Evolutionary conservation across 2,888 invertebrate species (phyloP), one percentile per base, ranked within the genome.

Genomic region (Brachylomia viminalis): DNA sequence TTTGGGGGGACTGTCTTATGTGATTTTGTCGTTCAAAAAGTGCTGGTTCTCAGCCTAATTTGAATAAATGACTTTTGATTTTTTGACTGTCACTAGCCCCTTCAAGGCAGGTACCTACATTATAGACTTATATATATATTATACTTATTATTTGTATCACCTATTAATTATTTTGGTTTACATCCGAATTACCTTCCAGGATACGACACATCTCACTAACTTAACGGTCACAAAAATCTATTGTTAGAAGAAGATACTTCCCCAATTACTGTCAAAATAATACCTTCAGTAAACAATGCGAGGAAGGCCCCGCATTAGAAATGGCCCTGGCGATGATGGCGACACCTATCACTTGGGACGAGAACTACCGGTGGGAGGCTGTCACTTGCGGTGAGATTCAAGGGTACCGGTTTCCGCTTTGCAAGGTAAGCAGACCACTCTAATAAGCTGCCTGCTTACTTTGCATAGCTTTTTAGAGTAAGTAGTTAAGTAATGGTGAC

Each of bases 251-350:
- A 3, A 59, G 38, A 67, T 13, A 69, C 65, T 66, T 74, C n/a
- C 83, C 65, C 56, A 62, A 85, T 83, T 74, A 77, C 45, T 58
- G 61, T 72, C 68, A 66, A 74, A 74, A 66, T 79, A 75, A 62
- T 62, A 38, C 66, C 45, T 52, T 33, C 20, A 30, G 45, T 15
- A n/a, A 69, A 83, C 83, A 83, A 83, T 78, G 78, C 27, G 23
- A 85, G 83, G 83, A 85, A 82, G 67, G 49, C 4, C 15, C n/a
- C 17, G 38, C 38, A 27, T 84, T 72, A 77, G 73, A 68, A 61
- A 74, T 52, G 78, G 64, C 86, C 85, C 42, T 82, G 72, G 54
- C 30, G 69, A 64, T 65, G 58, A 42, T 23, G 42, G 70, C 49
- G 82, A 72, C 85, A 70, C 70, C 85, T 72, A 49, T 64, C 59